Evolutionary conservation across 2,797 vertebrate genomes (phyloP).

Genomic region (Spatula clypeata): DNA sequence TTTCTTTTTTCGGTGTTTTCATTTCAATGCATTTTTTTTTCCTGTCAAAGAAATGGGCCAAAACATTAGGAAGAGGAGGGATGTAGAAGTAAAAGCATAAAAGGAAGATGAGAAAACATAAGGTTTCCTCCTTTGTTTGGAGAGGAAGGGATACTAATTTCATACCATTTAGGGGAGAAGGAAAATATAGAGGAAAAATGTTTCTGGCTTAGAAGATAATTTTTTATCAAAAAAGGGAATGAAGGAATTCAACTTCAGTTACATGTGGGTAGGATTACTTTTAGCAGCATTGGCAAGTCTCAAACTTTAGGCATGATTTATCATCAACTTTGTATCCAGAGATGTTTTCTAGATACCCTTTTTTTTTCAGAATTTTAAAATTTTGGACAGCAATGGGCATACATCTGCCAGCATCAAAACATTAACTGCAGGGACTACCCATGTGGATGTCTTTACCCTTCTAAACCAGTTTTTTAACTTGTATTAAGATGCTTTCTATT

Average conservation of each 20-base stretch:
- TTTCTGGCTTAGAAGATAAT: not conserved
- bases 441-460: not conserved
- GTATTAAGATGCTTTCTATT: not conserved
- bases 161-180: not conserved
- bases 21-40: not conserved
- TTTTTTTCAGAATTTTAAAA: fast-evolving
- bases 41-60: not conserved
- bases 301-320: not conserved
- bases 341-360: not conserved
- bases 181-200: not conserved
- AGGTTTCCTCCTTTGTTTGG: not conserved
- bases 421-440: not conserved
- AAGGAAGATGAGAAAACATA: not conserved
- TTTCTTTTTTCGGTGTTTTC: not conserved
- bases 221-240: not conserved
- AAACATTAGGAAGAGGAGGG: not conserved
- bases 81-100: not conserved
- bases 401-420: not conserved
- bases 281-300: not conserved
- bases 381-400: not conserved
- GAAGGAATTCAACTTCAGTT: not conserved
- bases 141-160: not conserved
- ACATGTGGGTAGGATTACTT: fast-evolving
- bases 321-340: not conserved
- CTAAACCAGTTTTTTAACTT: not conserved